These are phyloP conservation scores for Papilio dardanus DNA, from an alignment of 1,140 invertebrate species.

Conservation along the genomic window DNA sequence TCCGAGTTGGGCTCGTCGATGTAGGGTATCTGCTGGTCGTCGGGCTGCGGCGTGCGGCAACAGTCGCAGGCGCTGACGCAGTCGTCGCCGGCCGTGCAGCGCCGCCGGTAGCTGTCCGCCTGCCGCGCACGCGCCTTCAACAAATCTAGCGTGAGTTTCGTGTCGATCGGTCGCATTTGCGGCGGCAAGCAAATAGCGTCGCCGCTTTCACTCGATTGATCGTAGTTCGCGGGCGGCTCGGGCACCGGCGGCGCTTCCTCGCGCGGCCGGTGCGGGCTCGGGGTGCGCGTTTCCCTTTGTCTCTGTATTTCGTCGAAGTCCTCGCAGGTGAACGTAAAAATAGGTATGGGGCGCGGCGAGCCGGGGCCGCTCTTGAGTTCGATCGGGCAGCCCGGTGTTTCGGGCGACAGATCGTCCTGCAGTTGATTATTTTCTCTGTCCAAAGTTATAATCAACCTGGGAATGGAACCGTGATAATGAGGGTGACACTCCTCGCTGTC, in stretches of 20 bases:
- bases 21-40: constrained; percentile 72
- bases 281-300: constrained; percentile 40
- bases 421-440: constrained; percentile 73
- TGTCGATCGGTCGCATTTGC: constrained; percentile 71
- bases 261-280: constrained; percentile 51
- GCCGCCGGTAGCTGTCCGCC: constrained; percentile 54
- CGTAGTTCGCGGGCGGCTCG: constrained; percentile 57
- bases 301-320: constrained; percentile 63
- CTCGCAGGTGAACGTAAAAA: constrained; percentile 77
- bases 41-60: constrained; percentile 74
- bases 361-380: constrained; percentile 50
- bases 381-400: constrained; percentile 65
- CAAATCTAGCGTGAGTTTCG: constrained; percentile 66
- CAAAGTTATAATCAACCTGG: constrained; percentile 70
- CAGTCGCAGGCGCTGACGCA: constrained; percentile 77
- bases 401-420: constrained; percentile 69
- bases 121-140: constrained; percentile 60
- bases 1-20: constrained; percentile 79
- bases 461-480: constrained; percentile 73
- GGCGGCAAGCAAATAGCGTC: constrained; percentile 66
- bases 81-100: constrained; percentile 67
- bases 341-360: constrained; percentile 61
- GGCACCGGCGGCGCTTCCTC: constrained; percentile 58
- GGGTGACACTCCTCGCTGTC: constrained; percentile 68
- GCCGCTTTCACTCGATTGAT: constrained; percentile 63